Evolutionary conservation across 2,888 invertebrate genomes (phyloP).

Genomic region (Volucella bombylans): DNA sequence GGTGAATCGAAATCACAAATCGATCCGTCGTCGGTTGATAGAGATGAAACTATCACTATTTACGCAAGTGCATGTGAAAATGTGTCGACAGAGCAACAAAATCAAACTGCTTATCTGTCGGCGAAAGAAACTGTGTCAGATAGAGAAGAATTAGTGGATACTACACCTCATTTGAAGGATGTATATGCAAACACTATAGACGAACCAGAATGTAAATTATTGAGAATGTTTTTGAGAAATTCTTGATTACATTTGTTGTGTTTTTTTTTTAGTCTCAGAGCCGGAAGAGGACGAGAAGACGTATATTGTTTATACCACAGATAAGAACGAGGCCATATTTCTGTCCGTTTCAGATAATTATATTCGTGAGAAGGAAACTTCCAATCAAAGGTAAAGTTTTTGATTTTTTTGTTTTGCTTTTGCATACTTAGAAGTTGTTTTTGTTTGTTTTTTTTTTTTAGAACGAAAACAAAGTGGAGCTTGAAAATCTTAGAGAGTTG

Average conservation of each 20-base stretch:
- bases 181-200: conserved; percentile 75
- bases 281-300: conserved; percentile 81
- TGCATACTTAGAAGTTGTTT: neutral
- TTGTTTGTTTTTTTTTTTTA: conserved; percentile 71
- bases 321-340: conserved; percentile 82
- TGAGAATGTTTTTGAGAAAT: neutral
- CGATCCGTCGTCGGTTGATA: conserved; percentile 75
- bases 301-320: conserved; percentile 78
- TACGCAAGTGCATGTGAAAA: conserved; percentile 76
- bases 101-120: conserved; percentile 73
- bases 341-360: conserved; percentile 83
- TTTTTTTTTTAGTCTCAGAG: conserved; percentile 78
- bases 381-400: conserved; percentile 80
- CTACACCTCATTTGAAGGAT: conserved; percentile 76
- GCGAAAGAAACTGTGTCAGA: conserved; percentile 41
- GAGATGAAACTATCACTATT: conserved; percentile 45
- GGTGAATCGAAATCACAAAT: conserved; percentile 42
- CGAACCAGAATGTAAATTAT: conserved; percentile 74
- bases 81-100: conserved; percentile 73
- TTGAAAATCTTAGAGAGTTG: conserved; percentile 84
- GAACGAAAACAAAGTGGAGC: conserved; percentile 83
- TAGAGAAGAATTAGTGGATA: conserved; percentile 69
- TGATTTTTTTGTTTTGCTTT: neutral
- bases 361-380: conserved; percentile 83
- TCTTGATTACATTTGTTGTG: neutral